These are phyloP conservation scores for Watsonalla cultraria DNA, from an alignment of 2,888 invertebrate genomes.

Conservation along the genomic window DNA sequence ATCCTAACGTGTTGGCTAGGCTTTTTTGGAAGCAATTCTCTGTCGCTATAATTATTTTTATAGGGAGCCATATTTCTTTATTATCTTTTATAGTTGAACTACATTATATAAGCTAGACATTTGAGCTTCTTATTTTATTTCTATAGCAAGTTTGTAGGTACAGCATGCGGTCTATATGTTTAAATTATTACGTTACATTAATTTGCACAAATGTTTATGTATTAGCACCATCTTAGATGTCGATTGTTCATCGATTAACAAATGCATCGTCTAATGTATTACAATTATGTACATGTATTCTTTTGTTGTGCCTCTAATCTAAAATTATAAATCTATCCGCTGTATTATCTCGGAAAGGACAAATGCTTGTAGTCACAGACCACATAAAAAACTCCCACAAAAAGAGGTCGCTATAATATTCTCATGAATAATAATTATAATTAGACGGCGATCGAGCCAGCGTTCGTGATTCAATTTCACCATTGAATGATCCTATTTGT, in stretches of 20 bases:
- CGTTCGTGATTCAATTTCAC: slow-evolving; percentile 72
- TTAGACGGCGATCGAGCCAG: slow-evolving; percentile 61
- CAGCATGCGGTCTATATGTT: neutral
- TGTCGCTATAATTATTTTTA: slow-evolving; percentile 3
- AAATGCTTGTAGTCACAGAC: slow-evolving; percentile 6
- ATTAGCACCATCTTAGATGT: neutral
- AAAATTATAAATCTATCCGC: neutral
- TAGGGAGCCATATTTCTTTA: neutral
- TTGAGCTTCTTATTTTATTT: neutral
- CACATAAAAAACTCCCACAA: slow-evolving; percentile 18
- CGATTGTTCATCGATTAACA: neutral
- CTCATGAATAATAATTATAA: slow-evolving; percentile 66
- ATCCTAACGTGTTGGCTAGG: slow-evolving; percentile 8
- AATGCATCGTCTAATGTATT: neutral
- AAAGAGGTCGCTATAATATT: slow-evolving; percentile 30
- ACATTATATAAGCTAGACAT: neutral
- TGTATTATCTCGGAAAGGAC: neutral
- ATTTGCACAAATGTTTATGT: neutral
- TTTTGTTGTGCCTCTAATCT: neutral
- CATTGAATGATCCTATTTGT: slow-evolving; percentile 70
- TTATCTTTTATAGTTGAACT: neutral
- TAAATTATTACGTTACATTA: neutral
- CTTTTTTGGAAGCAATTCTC: slow-evolving; percentile 2
- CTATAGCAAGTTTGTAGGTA: neutral
- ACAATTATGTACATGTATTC: neutral